Evolutionary conservation across 2,113 vertebrate genomes (phyloP), one percentile per base, ranked within the genome.

Genomic region (Tringa solitaria): DNA sequence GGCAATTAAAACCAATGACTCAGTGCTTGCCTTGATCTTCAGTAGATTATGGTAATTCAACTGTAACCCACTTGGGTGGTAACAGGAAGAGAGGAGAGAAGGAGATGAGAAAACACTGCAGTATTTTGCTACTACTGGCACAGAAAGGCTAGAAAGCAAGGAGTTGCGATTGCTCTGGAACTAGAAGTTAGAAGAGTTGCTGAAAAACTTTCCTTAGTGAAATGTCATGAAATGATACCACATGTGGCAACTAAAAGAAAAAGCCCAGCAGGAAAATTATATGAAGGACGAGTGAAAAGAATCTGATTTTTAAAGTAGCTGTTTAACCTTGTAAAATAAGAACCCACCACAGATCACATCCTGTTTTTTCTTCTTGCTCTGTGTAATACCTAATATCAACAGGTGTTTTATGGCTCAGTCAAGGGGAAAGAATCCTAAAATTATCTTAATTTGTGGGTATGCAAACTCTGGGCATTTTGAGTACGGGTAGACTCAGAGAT

Each of bases 21-120:
- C 60, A 67, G 51, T 43, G 64, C 46, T 85, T 92, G 86, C 60
- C 89, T 95, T 92, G 83, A 86, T 77, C 63, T 86, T 93, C 80
- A 45, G 43, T 41, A 33, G 32, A 84, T 39, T 84, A 63, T 57
- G 46, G 12, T 78, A 87, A 90, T 91, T 89, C 30, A 72, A 1
- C 51, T 41, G 35, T 50, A 89, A 61, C 14, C 20, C 33, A 46
- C n/a, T 46, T 78, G 46, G 23, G 86, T 14, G 35, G 50, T 50
- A 81, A 64, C 4, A 53, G n/a, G 45, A 88, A 76, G 35, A 75
- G 43, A 84, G 15, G 35, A 88, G 41, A 67, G 51, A 32, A 82
- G 28, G 32, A 81, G 51, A 35, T 4, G 9, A 67, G 53, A 92
- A 78, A 81, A 64, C 48, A 27, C 26, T 32, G 35, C n/a, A 75